Evolutionary conservation across 1,140 invertebrate species (phyloP).

Genomic region (Drosophila truncata): DNA sequence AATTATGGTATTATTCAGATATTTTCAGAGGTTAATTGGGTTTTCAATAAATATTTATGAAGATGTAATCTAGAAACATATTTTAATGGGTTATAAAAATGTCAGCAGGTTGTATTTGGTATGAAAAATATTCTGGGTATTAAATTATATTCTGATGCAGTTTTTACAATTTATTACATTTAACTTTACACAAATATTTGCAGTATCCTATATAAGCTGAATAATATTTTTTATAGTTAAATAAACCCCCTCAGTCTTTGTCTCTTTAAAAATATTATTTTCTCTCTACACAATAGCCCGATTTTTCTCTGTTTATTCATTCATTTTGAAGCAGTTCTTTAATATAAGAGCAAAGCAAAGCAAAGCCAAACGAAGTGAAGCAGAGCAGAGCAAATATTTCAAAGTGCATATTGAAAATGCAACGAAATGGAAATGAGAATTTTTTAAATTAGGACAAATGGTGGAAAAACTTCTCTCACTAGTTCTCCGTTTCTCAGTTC

Average conservation of each 20-base stretch:
- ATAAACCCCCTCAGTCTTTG: too few species aligned
- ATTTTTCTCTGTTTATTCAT: conserved; percentile 6
- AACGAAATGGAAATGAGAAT: conserved; percentile 52
- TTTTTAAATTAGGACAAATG: conserved; percentile 38
- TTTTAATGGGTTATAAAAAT: not conserved
- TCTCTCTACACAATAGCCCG: too few species aligned
- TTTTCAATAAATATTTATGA: not conserved
- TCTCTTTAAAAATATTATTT: not conserved
- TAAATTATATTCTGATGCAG: not conserved
- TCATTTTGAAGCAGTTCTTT: conserved; percentile 5
- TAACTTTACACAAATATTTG: not conserved
- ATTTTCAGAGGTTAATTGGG: too few species aligned
- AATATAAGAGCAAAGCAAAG: conserved; percentile 13
- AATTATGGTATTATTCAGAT: not conserved
- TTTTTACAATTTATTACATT: not conserved
- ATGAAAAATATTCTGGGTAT: not conserved
- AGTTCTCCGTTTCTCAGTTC: conserved; percentile 1
- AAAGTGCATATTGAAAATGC: conserved; percentile 45
- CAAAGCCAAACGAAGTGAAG: conserved; percentile 19
- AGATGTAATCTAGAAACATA: not conserved
- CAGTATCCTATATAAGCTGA: not conserved
- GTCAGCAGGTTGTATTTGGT: not conserved
- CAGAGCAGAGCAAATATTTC: conserved; percentile 36
- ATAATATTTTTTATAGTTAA: not conserved
- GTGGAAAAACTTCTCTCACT: conserved; percentile 5